Conservation (phyloP, 2,888 invertebrate genomes). For the Gymnocheta viridis region DNA sequence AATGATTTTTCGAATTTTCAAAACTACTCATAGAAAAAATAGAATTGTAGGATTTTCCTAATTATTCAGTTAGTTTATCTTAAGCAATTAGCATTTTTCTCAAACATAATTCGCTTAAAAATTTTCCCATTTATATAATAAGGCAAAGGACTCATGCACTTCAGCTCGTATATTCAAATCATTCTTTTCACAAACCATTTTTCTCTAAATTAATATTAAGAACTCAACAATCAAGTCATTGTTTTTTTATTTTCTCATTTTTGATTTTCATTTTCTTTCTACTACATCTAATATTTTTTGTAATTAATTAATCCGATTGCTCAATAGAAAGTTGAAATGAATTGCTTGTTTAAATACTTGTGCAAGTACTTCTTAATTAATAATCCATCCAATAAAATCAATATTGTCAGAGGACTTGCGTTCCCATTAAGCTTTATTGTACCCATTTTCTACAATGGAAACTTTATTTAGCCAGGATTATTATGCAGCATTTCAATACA, state of each 20-base stretch:
- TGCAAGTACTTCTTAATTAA: constrained; percentile 15
- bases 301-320: constrained; percentile 39
- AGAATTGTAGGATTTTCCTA: too few species aligned
- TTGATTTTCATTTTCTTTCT: background rate
- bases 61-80: too few species aligned
- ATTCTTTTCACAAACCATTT: background rate
- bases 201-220: background rate
- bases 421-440: background rate
- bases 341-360: constrained; percentile 1
- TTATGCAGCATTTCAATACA: background rate
- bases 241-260: background rate
- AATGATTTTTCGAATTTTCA: too few species aligned
- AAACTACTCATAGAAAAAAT: too few species aligned
- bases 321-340: background rate
- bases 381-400: constrained; percentile 20
- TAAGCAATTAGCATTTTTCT: background rate
- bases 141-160: background rate
- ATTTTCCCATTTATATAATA: too few species aligned
- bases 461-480: background rate
- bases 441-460: background rate
- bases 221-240: background rate
- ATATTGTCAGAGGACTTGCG: constrained; percentile 18
- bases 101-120: background rate
- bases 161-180: background rate
- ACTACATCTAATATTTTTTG: constrained; percentile 13